Evolutionary conservation across 2,113 vertebrate species (phyloP), one percentile per base, ranked within the genome.

Genomic region (Marmota flaviventris): DNA sequence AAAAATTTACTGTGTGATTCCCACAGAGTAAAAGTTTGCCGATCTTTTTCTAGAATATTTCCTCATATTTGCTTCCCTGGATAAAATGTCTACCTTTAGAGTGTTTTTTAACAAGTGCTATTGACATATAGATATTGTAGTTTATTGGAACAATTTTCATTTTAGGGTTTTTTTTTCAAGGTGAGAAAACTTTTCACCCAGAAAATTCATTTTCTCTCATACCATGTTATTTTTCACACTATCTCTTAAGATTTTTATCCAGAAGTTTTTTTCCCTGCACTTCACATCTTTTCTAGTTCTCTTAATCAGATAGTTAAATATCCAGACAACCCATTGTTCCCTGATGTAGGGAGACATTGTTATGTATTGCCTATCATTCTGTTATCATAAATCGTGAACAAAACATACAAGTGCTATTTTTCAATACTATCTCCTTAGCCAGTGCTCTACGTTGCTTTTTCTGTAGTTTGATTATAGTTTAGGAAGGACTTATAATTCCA

Each of bases 221-320:
- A 29, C 29, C 12, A 16, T 7, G 0, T 81, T 87, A 18, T 14
- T 93, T 72, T 89, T n/a, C 6, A 61, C 81, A 45, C 4, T 67
- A 0, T 24, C 10, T 81, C 27, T 45, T 79, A 72, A 4, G 0
- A 7, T 82, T 85, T 45, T 82, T 77, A 90, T 34, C 13, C 8
- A 77, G 27, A 3, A 4, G 51, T 4, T n/a, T 51, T 73, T 14
- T 5, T 1, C 0, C 4, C 17, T 85, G 0, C 11, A 61, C 8
- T 78, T 90, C 5, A 70, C 75, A 42, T 67, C 8, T 85, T 79
- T 89, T 53, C 32, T 22, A 65, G 2, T 8, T 75, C 5, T 79
- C 2, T 25, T 73, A 51, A 58, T 29, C 5, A 58, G 29, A 75
- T 25, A 42, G 17, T 16, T 29, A 84, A 69, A 22, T 75, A 25